Base-by-base conservation (phyloP, 2,797 vertebrate genomes). In the Emys orbicularis region DNA sequence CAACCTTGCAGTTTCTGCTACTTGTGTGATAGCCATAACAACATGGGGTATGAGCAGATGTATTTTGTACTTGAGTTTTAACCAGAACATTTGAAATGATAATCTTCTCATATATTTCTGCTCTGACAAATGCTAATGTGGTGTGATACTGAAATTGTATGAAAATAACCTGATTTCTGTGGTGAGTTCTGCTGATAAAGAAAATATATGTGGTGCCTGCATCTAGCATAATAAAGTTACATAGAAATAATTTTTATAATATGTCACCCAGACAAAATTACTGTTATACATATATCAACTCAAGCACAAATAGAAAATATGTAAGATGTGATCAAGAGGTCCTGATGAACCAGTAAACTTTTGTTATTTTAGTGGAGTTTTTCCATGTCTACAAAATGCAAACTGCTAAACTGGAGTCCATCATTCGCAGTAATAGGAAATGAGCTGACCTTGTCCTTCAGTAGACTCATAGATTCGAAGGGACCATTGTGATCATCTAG, bases 231-330 rank as follows among this genome's bases (percentile, higher is more conserved):
- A 89, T 83, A 25, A 44, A 50, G 47, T 86, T 72, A 95, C 53
- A 4, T 37, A 27, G 21, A 88, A 34, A 34, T 72, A 87, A 94
- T 49, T 83, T 23, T 81, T 83, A 6, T 44, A 61, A 77, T 79
- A 31, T 89, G 53, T 88, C 44, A 77, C 34, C n/a, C 79, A 84
- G 34, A 23, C 88, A 85, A 83, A 82, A 94, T 93, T 82, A 52
- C 15, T 79, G 61, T n/a, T 27, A 34, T 81, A 34, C 59, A 19
- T 77, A 37, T 27, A 61, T 53, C 85, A 90, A 16, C 49, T 86
- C 83, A 65, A 92, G 90, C 59, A 94, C 74, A 94, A 92, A 19
- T 13, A 34, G 76, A 80, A 95, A 91, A 86, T 65, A 50, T n/a
- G 4, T 9, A 44, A 72, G 16, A 54, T 88, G 44, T 34, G 9